A percentile compares a stretch with the other conserved stretches of the same genome.
Evolutionary conservation across 2,113 vertebrate species (phyloP).

Genomic region (Tamias sibiricus): DNA sequence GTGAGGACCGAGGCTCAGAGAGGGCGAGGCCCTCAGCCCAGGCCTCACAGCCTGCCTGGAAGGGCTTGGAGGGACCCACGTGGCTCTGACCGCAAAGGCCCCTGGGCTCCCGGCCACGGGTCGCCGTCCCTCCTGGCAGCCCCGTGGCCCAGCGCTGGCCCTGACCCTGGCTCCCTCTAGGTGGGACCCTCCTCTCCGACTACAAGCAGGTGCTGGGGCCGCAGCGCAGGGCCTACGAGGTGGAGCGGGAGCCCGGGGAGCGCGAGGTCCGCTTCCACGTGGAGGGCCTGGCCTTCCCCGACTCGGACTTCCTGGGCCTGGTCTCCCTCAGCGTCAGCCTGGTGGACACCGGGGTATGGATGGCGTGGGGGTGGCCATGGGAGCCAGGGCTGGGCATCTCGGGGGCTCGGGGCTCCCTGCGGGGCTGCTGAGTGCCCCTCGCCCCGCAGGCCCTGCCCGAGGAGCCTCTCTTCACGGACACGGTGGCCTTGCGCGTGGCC

Average conservation of each 20-base stretch:
- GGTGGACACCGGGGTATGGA: conserved; percentile 79
- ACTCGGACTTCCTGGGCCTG: conserved; percentile 89
- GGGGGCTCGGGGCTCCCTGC: background rate
- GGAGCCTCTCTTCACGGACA: conserved; percentile 93
- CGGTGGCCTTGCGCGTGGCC: conserved; percentile 90
- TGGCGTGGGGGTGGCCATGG: accelerated
- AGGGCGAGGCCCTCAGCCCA: background rate
- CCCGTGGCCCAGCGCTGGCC: background rate
- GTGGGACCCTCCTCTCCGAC: background rate
- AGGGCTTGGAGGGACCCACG: background rate
- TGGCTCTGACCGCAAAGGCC: too few relatives aligned
- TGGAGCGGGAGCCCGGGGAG: conserved; percentile 83
- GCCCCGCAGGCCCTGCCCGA: conserved; percentile 84
- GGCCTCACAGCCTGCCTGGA: background rate
- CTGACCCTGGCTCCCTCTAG: conserved; percentile 70
- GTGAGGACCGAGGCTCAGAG: conserved; percentile 29
- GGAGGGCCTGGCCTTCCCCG: conserved; percentile 93
- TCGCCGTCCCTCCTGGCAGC: too few relatives aligned
- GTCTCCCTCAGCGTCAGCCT: conserved; percentile 91
- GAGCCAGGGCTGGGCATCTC: background rate
- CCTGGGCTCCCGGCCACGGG: too few relatives aligned
- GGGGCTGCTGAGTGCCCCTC: background rate
- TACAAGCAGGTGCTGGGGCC: conserved; percentile 89
- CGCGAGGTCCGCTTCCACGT: conserved; percentile 88
- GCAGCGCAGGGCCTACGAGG: conserved; percentile 78